A percentile compares a stretch with the other conserved stretches of the same genome.
phyloP scores from a whole-genome alignment of 2,888 invertebrate genomes.

The Eledona agricola region DNA sequence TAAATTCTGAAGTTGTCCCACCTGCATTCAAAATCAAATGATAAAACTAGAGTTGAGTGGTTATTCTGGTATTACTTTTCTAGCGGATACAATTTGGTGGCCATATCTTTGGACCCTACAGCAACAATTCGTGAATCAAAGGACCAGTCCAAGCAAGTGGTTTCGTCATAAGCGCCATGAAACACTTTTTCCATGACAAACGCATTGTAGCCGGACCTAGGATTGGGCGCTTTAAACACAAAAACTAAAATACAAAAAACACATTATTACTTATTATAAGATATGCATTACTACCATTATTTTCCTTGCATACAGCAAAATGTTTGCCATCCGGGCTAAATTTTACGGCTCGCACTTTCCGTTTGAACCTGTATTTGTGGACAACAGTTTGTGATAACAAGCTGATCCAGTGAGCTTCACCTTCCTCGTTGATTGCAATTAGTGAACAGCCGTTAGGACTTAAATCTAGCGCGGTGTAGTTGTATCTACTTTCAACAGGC shows the following conservation, averaged over 20 bases:
- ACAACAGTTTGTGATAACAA: slow-evolving; percentile 83
- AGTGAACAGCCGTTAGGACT: slow-evolving; percentile 89
- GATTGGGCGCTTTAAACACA: slow-evolving; percentile 86
- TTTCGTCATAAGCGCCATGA: slow-evolving; percentile 83
- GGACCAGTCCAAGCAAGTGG: slow-evolving; percentile 92
- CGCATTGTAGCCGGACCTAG: slow-evolving; percentile 83
- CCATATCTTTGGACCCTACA: slow-evolving; percentile 90
- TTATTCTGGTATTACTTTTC: slow-evolving; percentile 65
- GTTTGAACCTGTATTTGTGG: slow-evolving; percentile 84
- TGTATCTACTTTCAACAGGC: slow-evolving; percentile 84
- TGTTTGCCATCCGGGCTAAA: slow-evolving; percentile 96
- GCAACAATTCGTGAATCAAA: slow-evolving; percentile 87
- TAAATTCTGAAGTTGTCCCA: slow-evolving; percentile 78
- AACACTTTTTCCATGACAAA: slow-evolving; percentile 87
- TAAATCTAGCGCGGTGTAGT: slow-evolving; percentile 84
- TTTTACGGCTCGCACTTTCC: slow-evolving; percentile 76
- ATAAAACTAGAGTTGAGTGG: slow-evolving; percentile 4
- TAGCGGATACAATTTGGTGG: slow-evolving; percentile 83
- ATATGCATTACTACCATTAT: slow-evolving; percentile 68
- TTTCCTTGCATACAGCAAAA: slow-evolving; percentile 89
- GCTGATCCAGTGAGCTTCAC: slow-evolving; percentile 86
- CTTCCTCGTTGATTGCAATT: slow-evolving; percentile 89
- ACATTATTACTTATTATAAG: slow-evolving; percentile 9
- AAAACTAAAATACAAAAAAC: slow-evolving; percentile 68
- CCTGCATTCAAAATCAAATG: slow-evolving; percentile 43